These are phyloP conservation scores for Branchinecta lindahli DNA, from an alignment of 1,140 invertebrate species.

Conservation along the genomic window DNA sequence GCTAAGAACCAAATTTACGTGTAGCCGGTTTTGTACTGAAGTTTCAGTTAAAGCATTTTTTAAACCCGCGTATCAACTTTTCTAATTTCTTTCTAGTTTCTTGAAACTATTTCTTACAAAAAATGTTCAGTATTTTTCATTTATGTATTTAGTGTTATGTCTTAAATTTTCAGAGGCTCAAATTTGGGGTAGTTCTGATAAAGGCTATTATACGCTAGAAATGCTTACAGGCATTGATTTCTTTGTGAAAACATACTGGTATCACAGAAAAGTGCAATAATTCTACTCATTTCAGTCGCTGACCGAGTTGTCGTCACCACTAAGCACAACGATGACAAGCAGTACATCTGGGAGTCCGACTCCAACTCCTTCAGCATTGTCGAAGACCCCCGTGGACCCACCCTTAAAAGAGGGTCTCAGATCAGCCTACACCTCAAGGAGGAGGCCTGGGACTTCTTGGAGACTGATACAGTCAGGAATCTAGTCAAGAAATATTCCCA, in stretches of 20 bases:
- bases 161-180: no score
- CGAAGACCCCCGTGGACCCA: conserved; percentile 85
- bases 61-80: background rate
- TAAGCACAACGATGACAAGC: conserved; percentile 75
- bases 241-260: no score
- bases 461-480: conserved; percentile 73
- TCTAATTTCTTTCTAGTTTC: background rate
- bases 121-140: background rate
- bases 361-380: conserved; percentile 69
- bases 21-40: background rate
- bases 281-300: conserved; percentile 43
- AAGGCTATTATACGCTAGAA: no score
- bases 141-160: no score
- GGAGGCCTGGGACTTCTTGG: conserved; percentile 88
- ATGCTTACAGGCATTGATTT: no score
- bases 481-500: conserved; percentile 96
- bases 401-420: conserved; percentile 71
- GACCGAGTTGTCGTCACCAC: conserved; percentile 84
- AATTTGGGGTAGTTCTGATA: no score
- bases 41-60: no score
- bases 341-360: conserved; percentile 98
- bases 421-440: conserved; percentile 84
- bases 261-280: no score
- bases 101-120: background rate
- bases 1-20: conserved; percentile 18